These are phyloP conservation scores for Ernsta delagoae DNA, from an alignment of 2,888 invertebrate species.

Conservation along the genomic window DNA sequence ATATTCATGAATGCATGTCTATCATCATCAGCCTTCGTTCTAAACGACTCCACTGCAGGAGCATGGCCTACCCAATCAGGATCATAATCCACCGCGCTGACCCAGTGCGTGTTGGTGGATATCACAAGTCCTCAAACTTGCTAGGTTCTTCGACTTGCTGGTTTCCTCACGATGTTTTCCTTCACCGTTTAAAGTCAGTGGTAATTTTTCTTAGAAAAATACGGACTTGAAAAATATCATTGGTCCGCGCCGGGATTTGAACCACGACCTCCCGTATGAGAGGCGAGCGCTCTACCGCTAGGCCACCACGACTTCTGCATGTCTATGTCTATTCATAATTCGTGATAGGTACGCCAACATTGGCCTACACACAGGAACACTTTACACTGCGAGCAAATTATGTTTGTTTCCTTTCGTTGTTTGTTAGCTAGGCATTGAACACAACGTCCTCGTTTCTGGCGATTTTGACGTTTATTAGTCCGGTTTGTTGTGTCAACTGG, in stretches of 20 bases:
- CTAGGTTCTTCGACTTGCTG: constrained; percentile 1
- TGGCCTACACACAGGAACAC: constrained; percentile 4
- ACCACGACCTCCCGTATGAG: constrained; percentile 1
- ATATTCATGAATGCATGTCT: constrained; percentile 6
- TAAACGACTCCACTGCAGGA: constrained; percentile 1
- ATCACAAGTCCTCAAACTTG: constrained; percentile 1
- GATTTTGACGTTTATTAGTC: constrained; percentile 4
- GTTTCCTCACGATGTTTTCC: constrained; percentile 1
- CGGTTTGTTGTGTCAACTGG: constrained; percentile 4
- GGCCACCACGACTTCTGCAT: constrained; percentile 1
- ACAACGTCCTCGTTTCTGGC: constrained; percentile 10
- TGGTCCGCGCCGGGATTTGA: constrained; percentile 1
- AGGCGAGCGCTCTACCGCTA: constrained; percentile 1
- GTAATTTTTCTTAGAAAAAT: constrained; percentile 1
- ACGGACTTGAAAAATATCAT: constrained; percentile 1
- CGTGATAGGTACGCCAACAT: constrained; percentile 6
- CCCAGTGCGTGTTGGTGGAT: constrained; percentile 1
- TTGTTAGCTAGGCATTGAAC: constrained; percentile 3
- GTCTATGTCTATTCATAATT: constrained; percentile 6
- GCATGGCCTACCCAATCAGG: constrained; percentile 1
- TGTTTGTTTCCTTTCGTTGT: constrained; percentile 4
- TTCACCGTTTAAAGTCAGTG: constrained; percentile 1
- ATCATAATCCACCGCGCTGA: constrained; percentile 1
- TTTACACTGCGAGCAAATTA: constrained; percentile 4
- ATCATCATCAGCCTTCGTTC: constrained; percentile 1